Conservation (phyloP, 2,888 invertebrate species). For the Drosophila koepferae region DNA sequence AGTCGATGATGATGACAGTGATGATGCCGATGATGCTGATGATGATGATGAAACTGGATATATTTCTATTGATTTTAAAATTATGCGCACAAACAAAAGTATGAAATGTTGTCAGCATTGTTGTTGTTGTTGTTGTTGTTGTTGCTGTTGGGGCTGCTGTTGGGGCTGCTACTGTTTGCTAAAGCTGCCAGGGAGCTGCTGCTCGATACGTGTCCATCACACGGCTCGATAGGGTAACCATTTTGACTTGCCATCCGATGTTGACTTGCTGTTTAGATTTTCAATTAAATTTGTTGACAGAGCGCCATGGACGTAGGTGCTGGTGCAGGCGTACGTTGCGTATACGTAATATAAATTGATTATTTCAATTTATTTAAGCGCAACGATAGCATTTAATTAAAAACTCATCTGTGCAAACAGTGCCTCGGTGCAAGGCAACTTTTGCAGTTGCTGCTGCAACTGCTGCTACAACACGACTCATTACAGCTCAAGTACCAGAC, state of each 20-base stretch:
- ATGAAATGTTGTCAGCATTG: constrained; percentile 55
- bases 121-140: constrained; percentile 11
- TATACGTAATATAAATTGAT: constrained; percentile 79
- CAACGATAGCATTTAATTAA: constrained; percentile 79
- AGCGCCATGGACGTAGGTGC: constrained; percentile 28
- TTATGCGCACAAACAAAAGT: constrained; percentile 83
- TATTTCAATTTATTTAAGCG: constrained; percentile 78
- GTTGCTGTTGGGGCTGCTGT: constrained; percentile 16
- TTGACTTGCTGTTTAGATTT: constrained; percentile 81
- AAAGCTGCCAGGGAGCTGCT: constrained; percentile 34
- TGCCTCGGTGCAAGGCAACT: constrained; percentile 8
- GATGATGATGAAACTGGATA: constrained; percentile 64
- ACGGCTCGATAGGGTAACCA: constrained; percentile 40
- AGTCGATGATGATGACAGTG: constrained; percentile 20
- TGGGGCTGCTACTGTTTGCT: constrained; percentile 52
- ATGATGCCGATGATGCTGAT: constrained; percentile 3
- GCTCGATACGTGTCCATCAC: constrained; percentile 45
- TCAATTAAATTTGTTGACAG: constrained; percentile 81
- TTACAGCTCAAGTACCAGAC: constrained; percentile 76
- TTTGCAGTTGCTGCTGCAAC: constrained; percentile 7
- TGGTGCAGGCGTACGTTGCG: constrained; percentile 23
- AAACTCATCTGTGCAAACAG: constrained; percentile 77
- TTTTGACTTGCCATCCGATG: constrained; percentile 64
- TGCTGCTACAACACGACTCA: constrained; percentile 65
- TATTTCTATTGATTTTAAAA: constrained; percentile 85